Base-by-base conservation (phyloP, 2,113 vertebrate genomes). In the Capricornis sumatraensis region DNA sequence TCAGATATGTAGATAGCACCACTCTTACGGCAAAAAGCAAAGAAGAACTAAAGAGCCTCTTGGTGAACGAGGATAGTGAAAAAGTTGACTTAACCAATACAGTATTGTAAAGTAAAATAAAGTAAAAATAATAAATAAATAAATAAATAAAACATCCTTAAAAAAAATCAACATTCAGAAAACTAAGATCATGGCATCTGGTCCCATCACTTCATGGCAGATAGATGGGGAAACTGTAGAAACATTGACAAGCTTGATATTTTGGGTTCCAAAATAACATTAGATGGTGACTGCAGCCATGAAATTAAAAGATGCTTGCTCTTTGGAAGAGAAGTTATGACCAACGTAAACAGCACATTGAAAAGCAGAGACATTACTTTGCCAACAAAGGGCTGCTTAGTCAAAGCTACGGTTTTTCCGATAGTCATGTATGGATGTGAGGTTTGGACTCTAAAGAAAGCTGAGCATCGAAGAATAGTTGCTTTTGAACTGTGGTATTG, bases 241-340 rank as follows among this genome's bases (percentile, higher is more conserved):
- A 36, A n/a, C 16, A 36, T 33, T 67, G 64, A 67, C 16, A 36
- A n/a, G 16, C 16, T 67, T 67, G 8, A 19, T 36, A 36, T 67
- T n/a, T 1, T 0, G 16, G 17, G 64, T 17, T 67, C 16, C 30
- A n/a, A 67, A 67, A 21, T n/a, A n/a, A 67, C 16, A 36, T 16
- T n/a, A n/a, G 33, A 9, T 36, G 64, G 16, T 67, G 64, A 67
- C 16, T n/a, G 62, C 33, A 64, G 33, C 13, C 7, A 64, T 64
- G 33, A 67, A 67, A n/a, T 67, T 36, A 36, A 36, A 67, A 67
- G 7, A 67, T 0, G 0, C 33, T 67, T 67, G 3, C 8, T 67
- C 33, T n/a, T 67, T 67, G 33, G 64, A 67, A 67, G 60, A 67
- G 36, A 67, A 36, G 7, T 19, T 67, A 67, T 36, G 64, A 67